Evolutionary conservation across 2,113 vertebrate genomes (phyloP).

Genomic region (Gopherus flavomarginatus): DNA sequence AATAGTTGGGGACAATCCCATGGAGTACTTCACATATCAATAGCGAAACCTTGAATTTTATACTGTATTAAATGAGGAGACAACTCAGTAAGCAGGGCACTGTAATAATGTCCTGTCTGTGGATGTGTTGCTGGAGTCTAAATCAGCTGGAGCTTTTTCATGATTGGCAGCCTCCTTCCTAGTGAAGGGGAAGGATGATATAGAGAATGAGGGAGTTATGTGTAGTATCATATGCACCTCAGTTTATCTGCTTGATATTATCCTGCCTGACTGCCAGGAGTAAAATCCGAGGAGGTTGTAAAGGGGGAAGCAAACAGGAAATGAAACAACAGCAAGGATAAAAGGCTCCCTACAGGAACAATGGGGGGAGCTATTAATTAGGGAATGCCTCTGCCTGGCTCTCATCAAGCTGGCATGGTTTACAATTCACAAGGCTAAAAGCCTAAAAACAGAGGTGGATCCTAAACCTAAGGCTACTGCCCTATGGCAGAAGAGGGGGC

Average conservation of each 20-base stretch:
- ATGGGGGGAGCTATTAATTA: not conserved
- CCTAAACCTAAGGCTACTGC: not conserved
- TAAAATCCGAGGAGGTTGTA: not conserved
- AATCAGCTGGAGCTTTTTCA: not conserved
- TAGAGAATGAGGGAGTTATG: not conserved
- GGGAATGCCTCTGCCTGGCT: not conserved
- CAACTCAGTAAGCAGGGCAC: not conserved
- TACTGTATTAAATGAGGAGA: not conserved
- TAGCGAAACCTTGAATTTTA: not conserved
- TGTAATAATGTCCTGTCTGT: not conserved
- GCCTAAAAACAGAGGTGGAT: not conserved
- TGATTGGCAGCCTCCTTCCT: not conserved
- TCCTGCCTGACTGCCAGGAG: not conserved
- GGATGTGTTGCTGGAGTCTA: not conserved
- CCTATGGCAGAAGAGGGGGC: too few relatives aligned
- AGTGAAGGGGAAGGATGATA: not conserved
- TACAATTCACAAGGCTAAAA: not conserved
- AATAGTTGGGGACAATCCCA: not conserved
- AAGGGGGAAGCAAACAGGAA: not conserved
- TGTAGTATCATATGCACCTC: not conserved
- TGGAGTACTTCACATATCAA: not conserved
- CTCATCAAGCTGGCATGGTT: not conserved
- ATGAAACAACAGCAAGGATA: not conserved
- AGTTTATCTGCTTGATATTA: not conserved
- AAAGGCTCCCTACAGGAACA: not conserved